These are phyloP conservation scores for Syrista parreyssii DNA, from an alignment of 2,888 invertebrate species.

Conservation along the genomic window DNA sequence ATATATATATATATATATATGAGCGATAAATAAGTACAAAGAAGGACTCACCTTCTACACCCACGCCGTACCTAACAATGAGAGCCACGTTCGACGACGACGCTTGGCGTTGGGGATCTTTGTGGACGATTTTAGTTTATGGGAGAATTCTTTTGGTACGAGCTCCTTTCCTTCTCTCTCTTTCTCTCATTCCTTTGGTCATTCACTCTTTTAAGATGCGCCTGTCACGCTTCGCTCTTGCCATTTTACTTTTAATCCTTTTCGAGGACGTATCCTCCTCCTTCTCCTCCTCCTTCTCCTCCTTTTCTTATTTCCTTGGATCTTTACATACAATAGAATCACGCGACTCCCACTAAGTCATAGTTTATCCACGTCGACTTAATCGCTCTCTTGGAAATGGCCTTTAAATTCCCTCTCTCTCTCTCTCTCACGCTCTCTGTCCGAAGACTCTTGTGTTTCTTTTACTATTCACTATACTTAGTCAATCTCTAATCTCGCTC, in stretches of 20 bases:
- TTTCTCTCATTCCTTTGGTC: slow-evolving; percentile 7
- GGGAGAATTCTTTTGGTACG: neutral
- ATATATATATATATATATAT: neutral
- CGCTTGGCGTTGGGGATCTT: neutral
- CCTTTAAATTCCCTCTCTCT: slow-evolving; percentile 16
- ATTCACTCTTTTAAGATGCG: slow-evolving; percentile 20
- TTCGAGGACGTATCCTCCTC: neutral
- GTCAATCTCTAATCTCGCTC: neutral
- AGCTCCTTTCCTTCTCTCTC: neutral
- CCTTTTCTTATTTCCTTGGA: neutral
- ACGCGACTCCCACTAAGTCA: neutral
- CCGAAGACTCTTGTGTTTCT: neutral
- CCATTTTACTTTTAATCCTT: slow-evolving; percentile 8
- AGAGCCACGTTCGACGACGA: neutral
- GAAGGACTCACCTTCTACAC: neutral
- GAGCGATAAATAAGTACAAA: neutral
- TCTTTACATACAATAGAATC: neutral
- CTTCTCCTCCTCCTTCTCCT: too few species aligned
- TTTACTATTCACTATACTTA: slow-evolving; percentile 6
- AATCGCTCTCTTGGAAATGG: neutral
- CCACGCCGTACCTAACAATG: neutral
- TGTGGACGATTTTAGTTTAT: neutral
- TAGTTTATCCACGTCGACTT: neutral
- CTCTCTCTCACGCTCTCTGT: slow-evolving; percentile 13
- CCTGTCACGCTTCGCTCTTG: slow-evolving; percentile 8